Conservation (phyloP, 2,113 vertebrate genomes). For the Arenaria interpres region DNA sequence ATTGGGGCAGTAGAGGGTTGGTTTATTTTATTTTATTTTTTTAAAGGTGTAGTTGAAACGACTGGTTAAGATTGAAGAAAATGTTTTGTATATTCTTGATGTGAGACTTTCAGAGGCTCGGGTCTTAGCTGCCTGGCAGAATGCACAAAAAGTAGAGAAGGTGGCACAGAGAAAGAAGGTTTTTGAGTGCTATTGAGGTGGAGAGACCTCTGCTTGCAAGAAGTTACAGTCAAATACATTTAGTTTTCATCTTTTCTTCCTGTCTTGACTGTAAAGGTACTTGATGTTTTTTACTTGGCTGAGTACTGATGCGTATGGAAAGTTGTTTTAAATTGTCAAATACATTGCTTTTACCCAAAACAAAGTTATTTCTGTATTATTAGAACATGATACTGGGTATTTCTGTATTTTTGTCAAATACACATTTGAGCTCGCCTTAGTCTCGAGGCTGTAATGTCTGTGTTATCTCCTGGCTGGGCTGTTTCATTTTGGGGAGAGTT, state of each 20-base stretch:
- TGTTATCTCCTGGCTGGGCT: neutral
- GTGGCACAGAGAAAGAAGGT: neutral
- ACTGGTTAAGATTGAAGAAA: neutral
- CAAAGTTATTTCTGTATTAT: neutral
- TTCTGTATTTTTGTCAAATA: slow-evolving; percentile 43
- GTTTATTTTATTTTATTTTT: neutral
- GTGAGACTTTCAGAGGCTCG: neutral
- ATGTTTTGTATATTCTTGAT: fast-evolving
- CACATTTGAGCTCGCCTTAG: neutral
- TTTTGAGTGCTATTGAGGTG: too few relatives aligned
- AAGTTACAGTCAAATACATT: neutral
- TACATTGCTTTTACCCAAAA: slow-evolving; percentile 21
- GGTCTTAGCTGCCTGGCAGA: neutral
- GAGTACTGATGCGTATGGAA: neutral
- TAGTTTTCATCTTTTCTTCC: neutral
- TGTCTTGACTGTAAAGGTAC: neutral
- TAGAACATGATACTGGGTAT: slow-evolving; percentile 1
- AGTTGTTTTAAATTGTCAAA: slow-evolving; percentile 20
- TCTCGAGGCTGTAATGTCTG: neutral
- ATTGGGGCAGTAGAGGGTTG: neutral
- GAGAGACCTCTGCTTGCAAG: neutral
- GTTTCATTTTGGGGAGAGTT: neutral
- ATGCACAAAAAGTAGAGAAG: neutral
- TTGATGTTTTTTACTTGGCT: neutral
- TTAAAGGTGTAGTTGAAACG: neutral